A percentile compares a stretch with the other conserved stretches of the same genome.
phyloP scores from a whole-genome alignment of 1,140 invertebrate genomes.

The Ceratitis capitata region DNA sequence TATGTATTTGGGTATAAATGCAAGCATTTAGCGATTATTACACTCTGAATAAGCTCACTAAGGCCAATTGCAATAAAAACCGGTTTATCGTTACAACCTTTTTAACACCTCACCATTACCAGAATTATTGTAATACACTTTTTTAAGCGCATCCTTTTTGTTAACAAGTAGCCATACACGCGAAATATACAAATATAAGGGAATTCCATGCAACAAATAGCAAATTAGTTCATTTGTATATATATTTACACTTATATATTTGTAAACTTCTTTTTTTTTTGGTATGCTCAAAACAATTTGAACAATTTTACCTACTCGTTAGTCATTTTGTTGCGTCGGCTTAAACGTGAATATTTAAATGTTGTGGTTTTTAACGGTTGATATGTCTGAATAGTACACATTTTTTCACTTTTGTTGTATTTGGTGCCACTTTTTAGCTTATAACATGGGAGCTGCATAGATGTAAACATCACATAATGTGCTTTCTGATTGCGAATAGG shows the following conservation, averaged over 20 bases:
- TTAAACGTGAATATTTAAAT: too few species aligned
- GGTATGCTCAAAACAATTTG: constrained; percentile 23
- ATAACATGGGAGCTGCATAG: too few species aligned
- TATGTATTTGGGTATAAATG: background rate
- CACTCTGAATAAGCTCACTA: background rate
- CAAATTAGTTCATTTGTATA: constrained; percentile 29
- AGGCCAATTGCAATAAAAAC: background rate
- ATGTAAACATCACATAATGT: too few species aligned
- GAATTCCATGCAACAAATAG: constrained; percentile 23
- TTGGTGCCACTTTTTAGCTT: background rate
- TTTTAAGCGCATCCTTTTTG: background rate
- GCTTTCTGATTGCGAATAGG: too few species aligned
- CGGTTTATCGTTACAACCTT: background rate
- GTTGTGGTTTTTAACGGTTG: background rate
- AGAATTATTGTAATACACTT: background rate
- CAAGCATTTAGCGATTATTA: background rate
- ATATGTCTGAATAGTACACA: background rate
- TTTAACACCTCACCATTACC: background rate
- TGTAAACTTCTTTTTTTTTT: background rate
- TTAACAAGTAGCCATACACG: background rate
- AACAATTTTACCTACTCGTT: background rate
- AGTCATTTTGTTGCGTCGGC: background rate
- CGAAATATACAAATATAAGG: background rate
- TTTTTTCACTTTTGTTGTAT: too few species aligned
- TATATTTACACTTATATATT: background rate